Percentiles rank a stretch among this genome's conserved stretches.
These are phyloP conservation scores for Pyrgilauda ruficollis DNA, from an alignment of 2,113 vertebrate species.

Conservation along the genomic window DNA sequence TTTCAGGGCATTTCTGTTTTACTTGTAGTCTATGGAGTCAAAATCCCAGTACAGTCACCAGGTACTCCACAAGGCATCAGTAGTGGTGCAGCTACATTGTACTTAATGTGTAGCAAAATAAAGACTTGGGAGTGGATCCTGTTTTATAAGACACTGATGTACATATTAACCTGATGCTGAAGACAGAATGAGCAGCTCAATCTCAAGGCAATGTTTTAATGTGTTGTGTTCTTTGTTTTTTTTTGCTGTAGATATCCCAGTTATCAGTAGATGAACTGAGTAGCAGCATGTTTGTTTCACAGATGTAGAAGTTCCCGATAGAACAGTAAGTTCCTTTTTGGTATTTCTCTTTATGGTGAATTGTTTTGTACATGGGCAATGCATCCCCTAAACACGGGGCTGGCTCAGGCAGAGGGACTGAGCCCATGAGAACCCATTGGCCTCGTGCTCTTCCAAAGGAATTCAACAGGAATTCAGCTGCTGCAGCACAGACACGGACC, in stretches of 20 bases:
- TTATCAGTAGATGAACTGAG: constrained; percentile 85
- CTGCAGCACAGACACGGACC: neutral
- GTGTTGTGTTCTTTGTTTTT: constrained; percentile 57
- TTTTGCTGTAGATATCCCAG: constrained; percentile 78
- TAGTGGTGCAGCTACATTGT: neutral
- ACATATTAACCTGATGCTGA: constrained; percentile 25
- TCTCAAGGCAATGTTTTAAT: constrained; percentile 67
- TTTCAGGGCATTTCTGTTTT: constrained; percentile 28
- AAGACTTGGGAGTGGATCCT: constrained; percentile 6
- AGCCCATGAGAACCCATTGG: neutral
- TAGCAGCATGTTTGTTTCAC: constrained; percentile 85
- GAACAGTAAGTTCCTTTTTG: constrained; percentile 78
- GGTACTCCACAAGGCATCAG: neutral
- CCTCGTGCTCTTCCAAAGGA: neutral
- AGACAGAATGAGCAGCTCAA: constrained; percentile 10
- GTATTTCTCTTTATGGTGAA: constrained; percentile 25
- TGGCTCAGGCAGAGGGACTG: neutral
- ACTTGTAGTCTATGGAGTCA: neutral
- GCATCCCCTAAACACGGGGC: neutral
- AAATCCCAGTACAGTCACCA: neutral
- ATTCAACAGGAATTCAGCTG: neutral
- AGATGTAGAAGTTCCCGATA: constrained; percentile 78
- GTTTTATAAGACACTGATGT: constrained; percentile 9
- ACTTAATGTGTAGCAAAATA: neutral
- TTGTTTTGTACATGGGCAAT: neutral